Evolutionary conservation across 1,140 invertebrate genomes (phyloP).

Genomic region (Bombus polaris): DNA sequence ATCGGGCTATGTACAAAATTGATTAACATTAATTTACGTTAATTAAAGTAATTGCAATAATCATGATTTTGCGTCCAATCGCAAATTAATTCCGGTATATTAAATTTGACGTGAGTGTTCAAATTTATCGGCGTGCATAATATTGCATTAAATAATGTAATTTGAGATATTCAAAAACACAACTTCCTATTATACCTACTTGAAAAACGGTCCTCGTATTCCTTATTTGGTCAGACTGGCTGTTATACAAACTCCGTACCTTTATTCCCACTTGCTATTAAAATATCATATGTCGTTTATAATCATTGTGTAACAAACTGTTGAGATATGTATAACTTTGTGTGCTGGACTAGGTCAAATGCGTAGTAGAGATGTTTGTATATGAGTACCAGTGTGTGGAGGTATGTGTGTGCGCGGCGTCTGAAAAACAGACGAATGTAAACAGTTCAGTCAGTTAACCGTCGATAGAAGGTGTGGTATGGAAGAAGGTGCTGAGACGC

Average conservation of each 20-base stretch:
- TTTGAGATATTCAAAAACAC: background rate
- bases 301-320: background rate
- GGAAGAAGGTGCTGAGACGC: no score
- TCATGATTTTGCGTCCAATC: background rate
- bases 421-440: no score
- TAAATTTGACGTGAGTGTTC: constrained; percentile 5
- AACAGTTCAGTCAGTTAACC: no score
- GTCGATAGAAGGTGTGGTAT: no score
- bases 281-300: background rate
- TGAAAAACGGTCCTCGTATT: background rate
- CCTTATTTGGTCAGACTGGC: background rate
- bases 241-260: background rate
- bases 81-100: background rate
- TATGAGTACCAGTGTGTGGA: no score
- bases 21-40: background rate
- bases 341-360: no score
- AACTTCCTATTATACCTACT: constrained; percentile 48
- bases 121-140: constrained; percentile 22
- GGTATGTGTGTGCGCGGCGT: no score
- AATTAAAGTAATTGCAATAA: constrained; percentile 3
- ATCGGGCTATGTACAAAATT: background rate
- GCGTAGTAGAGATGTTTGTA: no score
- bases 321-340: no score
- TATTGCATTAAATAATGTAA: background rate
- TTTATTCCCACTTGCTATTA: background rate